These are phyloP conservation scores for Pseudomyrmex dendroicus DNA, from an alignment of 1,140 invertebrate species.

Conservation along the genomic window DNA sequence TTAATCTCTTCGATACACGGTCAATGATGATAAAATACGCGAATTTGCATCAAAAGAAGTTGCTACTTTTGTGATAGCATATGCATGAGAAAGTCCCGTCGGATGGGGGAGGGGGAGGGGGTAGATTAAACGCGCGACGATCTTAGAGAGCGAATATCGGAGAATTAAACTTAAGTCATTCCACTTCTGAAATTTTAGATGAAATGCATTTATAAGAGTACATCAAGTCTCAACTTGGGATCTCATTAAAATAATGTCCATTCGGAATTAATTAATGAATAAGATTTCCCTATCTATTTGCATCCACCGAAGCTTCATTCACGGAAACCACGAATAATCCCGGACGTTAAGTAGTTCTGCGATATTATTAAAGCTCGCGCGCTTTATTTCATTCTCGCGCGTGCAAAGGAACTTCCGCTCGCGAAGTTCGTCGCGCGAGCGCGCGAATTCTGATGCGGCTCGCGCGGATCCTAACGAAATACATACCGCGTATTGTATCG, in stretches of 20 bases:
- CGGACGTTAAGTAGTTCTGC: constrained; percentile 32
- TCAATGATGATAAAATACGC: constrained; percentile 3
- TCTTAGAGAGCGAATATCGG: constrained; percentile 32
- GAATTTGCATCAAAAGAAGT: constrained; percentile 1
- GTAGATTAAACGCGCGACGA: constrained; percentile 34
- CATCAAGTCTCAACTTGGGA: constrained; percentile 30
- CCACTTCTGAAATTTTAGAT: constrained; percentile 45
- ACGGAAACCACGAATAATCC: constrained; percentile 32
- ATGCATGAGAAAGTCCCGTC: constrained; percentile 33
- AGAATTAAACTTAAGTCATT: constrained; percentile 38
- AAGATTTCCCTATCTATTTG: constrained; percentile 40
- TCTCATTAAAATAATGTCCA: constrained; percentile 49
- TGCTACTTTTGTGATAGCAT: background rate
- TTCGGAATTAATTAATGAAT: constrained; percentile 49
- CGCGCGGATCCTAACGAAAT: constrained; percentile 33
- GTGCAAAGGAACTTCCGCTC: too few species aligned
- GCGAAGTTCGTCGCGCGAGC: background rate
- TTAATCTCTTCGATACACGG: background rate
- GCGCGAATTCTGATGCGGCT: background rate
- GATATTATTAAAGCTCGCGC: constrained; percentile 14
- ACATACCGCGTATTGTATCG: constrained; percentile 6
- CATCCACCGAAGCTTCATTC: constrained; percentile 33
- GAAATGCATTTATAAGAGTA: constrained; percentile 27
- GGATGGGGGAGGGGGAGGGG: background rate
- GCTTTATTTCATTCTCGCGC: background rate